Percentiles rank a stretch among this genome's conserved stretches.
Conservation (phyloP, 2,113 vertebrate genomes). For the Megalops atlanticus region DNA sequence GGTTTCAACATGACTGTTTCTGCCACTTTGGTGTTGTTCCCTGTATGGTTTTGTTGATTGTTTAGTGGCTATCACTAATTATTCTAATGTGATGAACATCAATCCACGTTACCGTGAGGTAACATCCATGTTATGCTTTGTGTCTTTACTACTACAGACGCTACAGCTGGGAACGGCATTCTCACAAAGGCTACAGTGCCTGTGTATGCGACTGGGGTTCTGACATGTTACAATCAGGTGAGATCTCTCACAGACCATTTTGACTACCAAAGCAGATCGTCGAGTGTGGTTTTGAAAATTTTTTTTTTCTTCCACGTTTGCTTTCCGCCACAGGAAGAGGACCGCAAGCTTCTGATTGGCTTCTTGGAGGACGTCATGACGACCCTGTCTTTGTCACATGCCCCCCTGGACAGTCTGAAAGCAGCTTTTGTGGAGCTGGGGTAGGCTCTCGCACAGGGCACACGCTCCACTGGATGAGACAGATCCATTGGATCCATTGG, state of each 20-base stretch:
- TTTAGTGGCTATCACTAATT: not conserved
- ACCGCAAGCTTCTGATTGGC: constrained; percentile 92
- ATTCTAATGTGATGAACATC: not conserved
- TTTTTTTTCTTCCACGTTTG: constrained; percentile 28
- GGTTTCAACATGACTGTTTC: not conserved
- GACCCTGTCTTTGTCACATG: constrained; percentile 91
- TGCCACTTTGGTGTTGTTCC: not conserved
- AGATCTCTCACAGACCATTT: constrained; percentile 18
- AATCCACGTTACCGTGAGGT: too few species aligned
- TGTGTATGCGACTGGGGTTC: constrained; percentile 97
- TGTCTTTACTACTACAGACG: constrained; percentile 68
- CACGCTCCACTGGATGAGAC: too few species aligned
- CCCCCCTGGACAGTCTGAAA: constrained; percentile 93
- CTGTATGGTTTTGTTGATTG: not conserved
- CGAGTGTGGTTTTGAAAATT: not conserved
- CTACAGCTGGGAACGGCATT: constrained; percentile 86
- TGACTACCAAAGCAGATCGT: too few species aligned
- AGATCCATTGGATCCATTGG: too few species aligned
- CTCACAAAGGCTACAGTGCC: constrained; percentile 98
- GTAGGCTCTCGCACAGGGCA: constrained; percentile 62
- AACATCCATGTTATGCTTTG: too few species aligned
- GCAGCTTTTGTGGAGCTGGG: constrained; percentile 97
- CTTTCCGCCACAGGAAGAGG: constrained; percentile 86
- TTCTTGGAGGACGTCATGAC: constrained; percentile 99
- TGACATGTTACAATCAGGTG: constrained; percentile 98